Base-by-base conservation (phyloP, 2,113 vertebrate genomes). In the Pao palembangensis region DNA sequence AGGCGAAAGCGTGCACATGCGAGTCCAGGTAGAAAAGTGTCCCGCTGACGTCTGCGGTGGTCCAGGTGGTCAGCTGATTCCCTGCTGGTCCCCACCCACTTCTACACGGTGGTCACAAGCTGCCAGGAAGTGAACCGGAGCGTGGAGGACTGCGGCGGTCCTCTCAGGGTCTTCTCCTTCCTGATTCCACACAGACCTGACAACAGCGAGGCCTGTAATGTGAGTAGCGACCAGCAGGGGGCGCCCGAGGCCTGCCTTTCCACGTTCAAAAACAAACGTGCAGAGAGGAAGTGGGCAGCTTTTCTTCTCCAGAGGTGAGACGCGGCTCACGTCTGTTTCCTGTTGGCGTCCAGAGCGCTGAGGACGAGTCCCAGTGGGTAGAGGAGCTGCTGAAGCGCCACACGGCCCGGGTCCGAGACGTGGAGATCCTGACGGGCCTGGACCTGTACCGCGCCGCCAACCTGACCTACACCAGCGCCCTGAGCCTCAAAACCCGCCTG, bases 401-500 rank as follows among this genome's bases (percentile, higher is more conserved):
- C 70, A 97, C 96, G 0, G 94, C 95, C 0, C 89, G 96, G 0
- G 92, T 97, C 47, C 88, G 95, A 34, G 97, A 99, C 59, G 92
- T 99, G 0, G 97, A 99, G 67, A 92, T 95, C 46, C 92, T 99
- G 66, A 96, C 94, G 0, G 93, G 95, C 11, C 87, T 99, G 86
- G 94, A 99, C 83, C 92, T 99, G 65, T 96, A 90, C 85, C 91
- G 95, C 60, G 90, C 92, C 76, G 90, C 92, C 59, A 93, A 91
- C 78, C 90, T 93, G 69, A 93, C 90, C 69, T 94, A 95, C 74
- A 87, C 88, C 62, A 90, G 91, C 82, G 92, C 92, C 68, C 93
- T 99, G 61, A 87, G 88, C 43, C 91, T 99, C 80, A 99, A 99
- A 87, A 99, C 97, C 63, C 92, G 93, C 83, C 83, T 99, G 92